phyloP scores from a whole-genome alignment of 1,140 invertebrate species.

The Orussus abietinus region DNA sequence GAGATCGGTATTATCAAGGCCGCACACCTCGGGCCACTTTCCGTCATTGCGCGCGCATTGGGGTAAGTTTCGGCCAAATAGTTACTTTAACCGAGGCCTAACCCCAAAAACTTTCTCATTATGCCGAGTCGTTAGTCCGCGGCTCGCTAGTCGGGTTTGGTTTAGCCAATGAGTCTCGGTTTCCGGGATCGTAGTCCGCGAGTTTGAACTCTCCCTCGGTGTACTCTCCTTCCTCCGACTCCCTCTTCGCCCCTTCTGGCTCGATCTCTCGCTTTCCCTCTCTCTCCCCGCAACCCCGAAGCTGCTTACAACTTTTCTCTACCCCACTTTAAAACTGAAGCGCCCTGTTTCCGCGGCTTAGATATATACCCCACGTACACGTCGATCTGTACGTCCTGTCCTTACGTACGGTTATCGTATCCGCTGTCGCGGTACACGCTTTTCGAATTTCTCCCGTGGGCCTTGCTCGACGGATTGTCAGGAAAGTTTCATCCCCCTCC shows the following conservation, averaged over 20 bases:
- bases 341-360: slow-evolving; percentile 1
- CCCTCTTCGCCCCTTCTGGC: slow-evolving; percentile 12
- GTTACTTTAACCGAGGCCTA: slow-evolving; percentile 29
- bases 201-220: slow-evolving; percentile 6
- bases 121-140: slow-evolving; percentile 29
- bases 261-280: slow-evolving; percentile 8
- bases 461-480: slow-evolving; percentile 20
- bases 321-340: slow-evolving; percentile 28
- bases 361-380: not conserved
- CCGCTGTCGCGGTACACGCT: too few species aligned
- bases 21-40: too few species aligned
- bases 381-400: not conserved
- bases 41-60: too few species aligned
- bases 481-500: slow-evolving; percentile 19
- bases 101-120: slow-evolving; percentile 28
- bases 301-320: slow-evolving; percentile 34
- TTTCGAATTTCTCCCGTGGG: slow-evolving; percentile 1
- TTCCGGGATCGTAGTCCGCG: too few species aligned
- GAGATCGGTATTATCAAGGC: too few species aligned
- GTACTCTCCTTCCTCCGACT: not conserved
- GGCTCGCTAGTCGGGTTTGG: slow-evolving; percentile 27
- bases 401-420: not conserved
- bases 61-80: slow-evolving; percentile 28
- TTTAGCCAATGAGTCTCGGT: slow-evolving; percentile 29
- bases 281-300: slow-evolving; percentile 16